A percentile compares a stretch with the other conserved stretches of the same genome.
Conservation (phyloP, 2,797 vertebrate species). For the Scolopax bukidnonensis region DNA sequence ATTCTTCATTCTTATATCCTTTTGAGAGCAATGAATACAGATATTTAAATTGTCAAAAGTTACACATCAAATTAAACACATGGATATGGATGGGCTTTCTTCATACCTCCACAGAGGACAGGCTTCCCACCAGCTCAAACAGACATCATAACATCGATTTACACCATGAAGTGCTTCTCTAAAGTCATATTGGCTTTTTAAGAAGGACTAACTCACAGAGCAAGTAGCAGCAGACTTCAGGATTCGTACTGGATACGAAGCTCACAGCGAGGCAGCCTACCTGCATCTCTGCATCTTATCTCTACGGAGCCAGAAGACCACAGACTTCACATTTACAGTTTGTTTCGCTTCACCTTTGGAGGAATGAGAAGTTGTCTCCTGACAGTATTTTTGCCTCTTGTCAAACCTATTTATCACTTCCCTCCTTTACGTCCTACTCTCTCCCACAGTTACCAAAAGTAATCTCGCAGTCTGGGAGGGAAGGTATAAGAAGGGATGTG, state of each 20-base stretch:
- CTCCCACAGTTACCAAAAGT: neutral
- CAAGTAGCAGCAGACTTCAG: neutral
- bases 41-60: neutral
- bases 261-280: neutral
- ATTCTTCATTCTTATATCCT: neutral
- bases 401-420: neutral
- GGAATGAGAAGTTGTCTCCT: neutral
- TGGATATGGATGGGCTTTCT: neutral
- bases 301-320: neutral
- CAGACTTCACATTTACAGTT: neutral
- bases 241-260: neutral
- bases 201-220: neutral
- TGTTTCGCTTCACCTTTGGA: neutral
- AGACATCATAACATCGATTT: neutral
- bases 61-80: neutral
- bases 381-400: neutral
- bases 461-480: neutral
- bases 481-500: neutral
- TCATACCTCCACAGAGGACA: neutral
- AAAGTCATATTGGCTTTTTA: neutral
- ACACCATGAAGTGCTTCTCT: neutral
- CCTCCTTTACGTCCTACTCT: neutral
- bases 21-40: neutral
- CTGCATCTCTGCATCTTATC: neutral
- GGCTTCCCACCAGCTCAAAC: neutral